Evolutionary conservation across 92 coral and sea anemone genomes (phyloP), one percentile per base, ranked within the genome.

Genomic region (Porites rus): DNA sequence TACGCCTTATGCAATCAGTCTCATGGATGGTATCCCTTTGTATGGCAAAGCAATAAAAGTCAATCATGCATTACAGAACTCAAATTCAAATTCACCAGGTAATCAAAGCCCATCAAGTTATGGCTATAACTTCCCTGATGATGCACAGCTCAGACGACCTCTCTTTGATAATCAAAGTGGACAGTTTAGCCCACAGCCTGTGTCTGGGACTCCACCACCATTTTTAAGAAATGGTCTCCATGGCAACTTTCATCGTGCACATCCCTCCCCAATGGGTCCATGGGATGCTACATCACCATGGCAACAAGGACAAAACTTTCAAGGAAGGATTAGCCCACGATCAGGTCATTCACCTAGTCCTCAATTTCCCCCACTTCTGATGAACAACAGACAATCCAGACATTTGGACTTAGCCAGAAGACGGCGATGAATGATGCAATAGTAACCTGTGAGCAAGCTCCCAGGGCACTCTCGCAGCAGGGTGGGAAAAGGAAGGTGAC

Each of bases 1-100:
- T 25, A 96, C 82, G 1, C 89, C 85, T 18, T 97, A 95, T 88
- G 96, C 99, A 52, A 81, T 93, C 51, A 69, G 89, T 10, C 89
- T 97, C 24, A 72, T 97, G 62, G 94, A 93, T 87, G 99, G 99
- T 16, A 95, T 94, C 69, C 51, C 85, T 21, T 73, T 97, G 78
- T 97, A 92, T 84, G 96, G 93, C 52, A 89, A 92, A 58, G 59
- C 86, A 83, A 84, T 97, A 25, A 77, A 69, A 5, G 99, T 97
- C 6, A 91, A 81, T 50, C 94, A 89, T 10, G 82, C 80, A 19
- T 19, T 9, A 46, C 77, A 74, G 72, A 70, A 58, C 10, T 63
- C 67, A 18, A 76, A 74, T 22, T 75, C 82, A 60, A 65, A 74
- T 58, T 76, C 88, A 28, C 83, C 88, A 1, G 82, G 82, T 4